These are phyloP conservation scores for Damaliscus lunatus DNA, from an alignment of 2,113 vertebrate genomes.

Conservation along the genomic window DNA sequence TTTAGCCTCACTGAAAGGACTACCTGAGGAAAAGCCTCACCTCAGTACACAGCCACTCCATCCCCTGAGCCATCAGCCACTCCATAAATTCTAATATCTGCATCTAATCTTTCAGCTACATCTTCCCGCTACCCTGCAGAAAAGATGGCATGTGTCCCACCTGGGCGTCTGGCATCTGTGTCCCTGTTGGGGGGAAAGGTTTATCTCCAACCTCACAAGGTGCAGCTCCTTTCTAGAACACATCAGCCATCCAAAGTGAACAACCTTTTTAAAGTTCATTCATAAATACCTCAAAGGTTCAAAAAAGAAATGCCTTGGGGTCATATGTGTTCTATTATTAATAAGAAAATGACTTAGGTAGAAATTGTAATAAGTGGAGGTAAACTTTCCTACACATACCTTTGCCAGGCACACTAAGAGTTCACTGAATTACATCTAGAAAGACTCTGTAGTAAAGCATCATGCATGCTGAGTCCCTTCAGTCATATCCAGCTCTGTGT, in stretches of 20 bases:
- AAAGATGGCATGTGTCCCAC: constrained; percentile 30
- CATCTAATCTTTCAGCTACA: constrained; percentile 56
- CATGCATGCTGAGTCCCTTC: not conserved
- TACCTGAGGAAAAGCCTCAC: not conserved
- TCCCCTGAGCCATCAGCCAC: constrained; percentile 60
- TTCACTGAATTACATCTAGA: not conserved
- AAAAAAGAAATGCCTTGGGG: constrained; percentile 67
- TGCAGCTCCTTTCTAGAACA: constrained; percentile 11
- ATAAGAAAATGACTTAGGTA: constrained; percentile 64
- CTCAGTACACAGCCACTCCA: constrained; percentile 27
- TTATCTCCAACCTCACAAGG: constrained; percentile 60
- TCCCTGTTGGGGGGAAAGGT: constrained; percentile 9
- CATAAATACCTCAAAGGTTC: constrained; percentile 67
- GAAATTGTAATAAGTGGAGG: constrained; percentile 47
- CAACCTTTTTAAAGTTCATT: constrained; percentile 60
- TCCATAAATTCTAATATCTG: not conserved
- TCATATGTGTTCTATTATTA: constrained; percentile 60
- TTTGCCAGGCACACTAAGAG: not conserved
- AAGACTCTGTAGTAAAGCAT: not conserved
- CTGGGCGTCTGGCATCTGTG: constrained; percentile 38
- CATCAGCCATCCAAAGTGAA: not conserved
- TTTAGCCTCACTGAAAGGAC: not conserved
- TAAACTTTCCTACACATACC: constrained; percentile 62
- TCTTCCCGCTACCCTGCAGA: constrained; percentile 7
- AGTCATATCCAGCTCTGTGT: not conserved